A percentile compares a stretch with the other conserved stretches of the same genome.
These are phyloP conservation scores for Bambusicola thoracicus DNA, from an alignment of 2,113 vertebrate species.

Conservation along the genomic window DNA sequence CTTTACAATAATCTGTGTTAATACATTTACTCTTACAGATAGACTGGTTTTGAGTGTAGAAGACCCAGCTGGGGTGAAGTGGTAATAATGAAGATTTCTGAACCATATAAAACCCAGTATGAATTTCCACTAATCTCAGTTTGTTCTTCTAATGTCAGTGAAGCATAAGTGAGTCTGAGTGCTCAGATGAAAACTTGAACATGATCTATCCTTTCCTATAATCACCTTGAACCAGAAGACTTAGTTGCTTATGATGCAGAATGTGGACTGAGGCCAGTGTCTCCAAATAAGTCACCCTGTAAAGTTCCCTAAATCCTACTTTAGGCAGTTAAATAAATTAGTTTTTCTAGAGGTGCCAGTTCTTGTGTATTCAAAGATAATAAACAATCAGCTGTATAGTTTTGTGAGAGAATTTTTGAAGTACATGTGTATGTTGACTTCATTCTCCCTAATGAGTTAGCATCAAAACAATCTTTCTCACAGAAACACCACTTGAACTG, in stretches of 20 bases:
- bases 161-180: neutral
- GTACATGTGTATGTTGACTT: neutral
- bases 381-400: neutral
- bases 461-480: constrained; percentile 15
- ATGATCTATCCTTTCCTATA: neutral
- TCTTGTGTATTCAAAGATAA: neutral
- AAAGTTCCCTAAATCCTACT: neutral
- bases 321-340: constrained; percentile 18
- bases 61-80: neutral
- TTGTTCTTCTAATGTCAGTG: neutral
- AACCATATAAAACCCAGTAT: neutral
- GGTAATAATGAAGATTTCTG: neutral
- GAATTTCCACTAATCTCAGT: neutral
- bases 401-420: neutral
- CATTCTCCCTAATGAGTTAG: neutral
- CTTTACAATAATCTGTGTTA: neutral
- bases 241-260: neutral
- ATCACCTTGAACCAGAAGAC: neutral
- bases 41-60: neutral
- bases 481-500: constrained; percentile 6
- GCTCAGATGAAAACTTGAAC: neutral
- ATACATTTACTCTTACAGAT: neutral
- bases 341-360: neutral
- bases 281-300: constrained; percentile 6
- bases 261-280: neutral